Base-by-base conservation (phyloP, 2,113 vertebrate species). In the Salvator merianae region DNA sequence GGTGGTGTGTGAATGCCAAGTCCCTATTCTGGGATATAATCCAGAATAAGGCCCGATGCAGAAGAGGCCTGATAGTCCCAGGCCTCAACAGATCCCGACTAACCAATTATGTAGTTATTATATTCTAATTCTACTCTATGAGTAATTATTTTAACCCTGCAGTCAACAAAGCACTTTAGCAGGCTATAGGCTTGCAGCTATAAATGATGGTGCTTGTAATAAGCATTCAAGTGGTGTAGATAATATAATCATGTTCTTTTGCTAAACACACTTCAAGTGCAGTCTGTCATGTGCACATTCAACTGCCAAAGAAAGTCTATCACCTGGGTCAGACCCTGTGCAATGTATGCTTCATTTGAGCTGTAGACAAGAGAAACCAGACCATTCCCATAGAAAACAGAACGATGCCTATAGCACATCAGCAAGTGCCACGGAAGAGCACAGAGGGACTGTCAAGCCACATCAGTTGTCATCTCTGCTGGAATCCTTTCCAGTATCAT, bases 301-400 rank as follows among this genome's bases (percentile, higher is more conserved):
- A 12, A 0, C 0, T 62, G 9, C 32, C 22, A 50, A 2, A 80
- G 32, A 28, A 80, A 74, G 82, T 75, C n/a, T 50, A 28, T 13
- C 1, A 0, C 8, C 55, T 85, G 84, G 36, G 65, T 68, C 40
- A 80, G 9, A 26, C 0, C 69, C 3, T 73, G 65, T 70, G 81
- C 69, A 78, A 68, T 53, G 26, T 30, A 32, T 76, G 32, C 50
- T 40, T 83, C 72, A 32, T 83, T 83, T 82, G 62, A 79, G 34
- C 83, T 47, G 5, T 38, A 79, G 77, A 55, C 38, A 87, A 68
- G 62, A 36, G 63, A 91, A 90, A 32, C 82, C 7, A 85, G 30
- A 47, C 32, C 36, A 34, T 34, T 87, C 13, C 73, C 32, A 30
- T 89, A 70, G 68, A 86, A 78, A 90, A 62, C 13, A 76, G 82